Percentiles rank a stretch among this genome's conserved stretches.
Conservation (phyloP, 2,888 invertebrate species). For the Agriopis marginaria region DNA sequence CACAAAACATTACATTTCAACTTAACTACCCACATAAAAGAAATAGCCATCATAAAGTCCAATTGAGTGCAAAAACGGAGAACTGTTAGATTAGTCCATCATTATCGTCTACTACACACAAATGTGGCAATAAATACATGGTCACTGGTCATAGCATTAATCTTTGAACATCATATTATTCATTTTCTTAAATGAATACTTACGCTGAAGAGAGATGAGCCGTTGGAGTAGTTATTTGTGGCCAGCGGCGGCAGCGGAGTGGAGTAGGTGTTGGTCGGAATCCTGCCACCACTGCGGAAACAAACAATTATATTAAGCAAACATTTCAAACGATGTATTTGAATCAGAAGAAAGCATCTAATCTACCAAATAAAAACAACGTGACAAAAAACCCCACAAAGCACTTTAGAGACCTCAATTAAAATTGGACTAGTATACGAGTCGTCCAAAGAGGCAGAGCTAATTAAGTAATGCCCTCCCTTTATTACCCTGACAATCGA, state of each 20-base stretch:
- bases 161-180: too few relatives aligned
- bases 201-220: constrained; percentile 90
- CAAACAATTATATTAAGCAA: constrained; percentile 4
- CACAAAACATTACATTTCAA: constrained; percentile 11
- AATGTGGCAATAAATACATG: background rate
- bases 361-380: background rate
- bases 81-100: background rate
- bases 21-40: background rate
- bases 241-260: constrained; percentile 90
- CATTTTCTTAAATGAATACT: constrained; percentile 59
- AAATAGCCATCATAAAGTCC: background rate
- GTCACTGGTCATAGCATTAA: too few relatives aligned
- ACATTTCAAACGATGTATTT: background rate
- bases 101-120: background rate
- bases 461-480: too few relatives aligned
- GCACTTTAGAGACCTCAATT: too few relatives aligned
- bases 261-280: constrained; percentile 91
- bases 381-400: too few relatives aligned
- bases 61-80: background rate
- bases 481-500: too few relatives aligned
- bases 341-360: background rate
- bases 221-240: constrained; percentile 87
- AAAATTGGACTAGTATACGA: too few relatives aligned
- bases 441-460: too few relatives aligned
- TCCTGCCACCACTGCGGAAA: constrained; percentile 86